phyloP scores from a whole-genome alignment of 2,888 invertebrate species.

The Drosophila cracens region DNA sequence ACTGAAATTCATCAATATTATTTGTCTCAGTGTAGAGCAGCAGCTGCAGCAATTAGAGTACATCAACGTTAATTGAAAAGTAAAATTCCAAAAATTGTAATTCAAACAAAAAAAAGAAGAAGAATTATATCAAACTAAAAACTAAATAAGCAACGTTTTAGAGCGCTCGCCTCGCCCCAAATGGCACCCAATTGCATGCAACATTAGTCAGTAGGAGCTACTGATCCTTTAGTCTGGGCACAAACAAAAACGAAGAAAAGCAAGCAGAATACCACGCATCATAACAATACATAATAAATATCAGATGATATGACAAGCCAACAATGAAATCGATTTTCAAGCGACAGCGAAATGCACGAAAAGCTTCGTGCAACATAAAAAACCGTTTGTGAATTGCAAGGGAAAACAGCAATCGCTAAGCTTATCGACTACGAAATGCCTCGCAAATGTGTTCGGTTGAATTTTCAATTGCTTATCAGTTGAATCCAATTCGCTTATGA shows the following conservation, averaged over 20 bases:
- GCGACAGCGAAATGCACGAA: constrained; percentile 52
- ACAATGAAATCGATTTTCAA: constrained; percentile 64
- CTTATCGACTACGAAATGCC: constrained; percentile 12
- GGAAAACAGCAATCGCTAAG: not conserved
- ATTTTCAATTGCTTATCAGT: not conserved
- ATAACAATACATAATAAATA: constrained; percentile 67
- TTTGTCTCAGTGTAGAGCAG: constrained; percentile 26
- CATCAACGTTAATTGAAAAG: constrained; percentile 49
- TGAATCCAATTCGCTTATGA: not conserved
- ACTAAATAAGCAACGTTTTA: constrained; percentile 23
- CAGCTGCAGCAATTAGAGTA: constrained; percentile 23
- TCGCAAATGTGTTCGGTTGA: not conserved
- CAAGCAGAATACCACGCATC: constrained; percentile 23
- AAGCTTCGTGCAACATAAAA: constrained; percentile 38
- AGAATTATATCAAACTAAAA: constrained; percentile 25
- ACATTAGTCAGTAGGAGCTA: constrained; percentile 44
- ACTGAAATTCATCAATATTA: not conserved
- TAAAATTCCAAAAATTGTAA: constrained; percentile 5
- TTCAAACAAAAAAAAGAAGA: not conserved
- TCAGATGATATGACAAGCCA: constrained; percentile 59
- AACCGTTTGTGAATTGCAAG: constrained; percentile 17
- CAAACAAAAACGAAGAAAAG: not conserved
- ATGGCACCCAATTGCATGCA: constrained; percentile 28
- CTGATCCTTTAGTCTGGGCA: constrained; percentile 12
- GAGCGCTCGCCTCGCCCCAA: constrained; percentile 10